Percentiles rank a stretch among this genome's conserved stretches.
These are phyloP conservation scores for Kryphioiulus occultus DNA, from an alignment of 2,888 invertebrate species.

Conservation along the genomic window DNA sequence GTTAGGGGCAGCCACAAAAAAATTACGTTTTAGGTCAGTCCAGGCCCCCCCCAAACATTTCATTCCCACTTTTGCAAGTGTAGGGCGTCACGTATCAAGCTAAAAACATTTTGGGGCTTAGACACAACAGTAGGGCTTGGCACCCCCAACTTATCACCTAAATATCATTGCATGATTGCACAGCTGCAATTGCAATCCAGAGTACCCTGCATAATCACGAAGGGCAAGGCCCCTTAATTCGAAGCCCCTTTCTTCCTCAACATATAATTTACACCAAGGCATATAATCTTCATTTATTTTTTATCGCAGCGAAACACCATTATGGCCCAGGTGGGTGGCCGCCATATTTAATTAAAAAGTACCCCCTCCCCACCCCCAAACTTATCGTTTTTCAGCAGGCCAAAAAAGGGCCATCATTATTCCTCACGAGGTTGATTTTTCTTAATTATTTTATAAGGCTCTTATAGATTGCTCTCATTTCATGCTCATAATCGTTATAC, in stretches of 20 bases:
- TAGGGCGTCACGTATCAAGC: no score
- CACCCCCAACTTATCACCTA: no score
- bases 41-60: no score
- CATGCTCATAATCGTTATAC: neutral
- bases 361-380: neutral
- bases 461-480: slow-evolving; percentile 1
- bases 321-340: neutral
- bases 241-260: neutral
- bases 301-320: neutral
- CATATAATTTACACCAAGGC: neutral
- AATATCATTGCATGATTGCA: no score
- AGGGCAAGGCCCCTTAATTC: no score
- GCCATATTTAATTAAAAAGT: slow-evolving; percentile 12
- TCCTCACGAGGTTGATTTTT: neutral
- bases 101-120: no score
- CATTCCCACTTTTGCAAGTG: no score
- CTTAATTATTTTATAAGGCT: slow-evolving; percentile 33
- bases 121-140: no score
- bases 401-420: neutral
- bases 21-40: no score
- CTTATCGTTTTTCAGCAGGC: slow-evolving; percentile 12
- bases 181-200: no score
- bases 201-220: no score
- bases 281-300: slow-evolving; percentile 28
- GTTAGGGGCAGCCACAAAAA: no score